Base-by-base conservation (phyloP, 2,888 invertebrate species). In the Troides helena region DNA sequence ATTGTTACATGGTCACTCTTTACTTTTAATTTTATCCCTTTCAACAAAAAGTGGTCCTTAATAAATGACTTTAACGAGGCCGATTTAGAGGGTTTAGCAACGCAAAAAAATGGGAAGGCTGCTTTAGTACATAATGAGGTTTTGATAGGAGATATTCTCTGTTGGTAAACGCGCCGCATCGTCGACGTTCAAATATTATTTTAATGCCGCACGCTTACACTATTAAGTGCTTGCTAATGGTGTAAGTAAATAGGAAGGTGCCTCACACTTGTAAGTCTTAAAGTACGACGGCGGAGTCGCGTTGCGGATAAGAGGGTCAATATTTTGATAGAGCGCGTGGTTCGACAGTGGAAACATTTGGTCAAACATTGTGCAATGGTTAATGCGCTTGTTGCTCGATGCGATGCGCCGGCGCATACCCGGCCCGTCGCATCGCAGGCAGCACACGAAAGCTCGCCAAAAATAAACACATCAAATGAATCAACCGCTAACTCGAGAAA, bases 291-390 rank as follows among this genome's bases (percentile, higher is more conserved):
- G 82, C 86, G 85, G 83, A 84, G 81, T 82, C 79, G 82, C 84
- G 78, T 85, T 85, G 89, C 81, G 87, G 85, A 88, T 89, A 85
- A 89, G 89, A 89, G 89, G 82, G 87, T 90, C 89, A 92, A 92
- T 92, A 92, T 92, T 92, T 85, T 92, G 90, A 89, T 91, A 89
- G 88, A 76, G 80, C 88, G 87, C 87, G 88, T 87, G 90, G 85
- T 86, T 75, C 76, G 81, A 80, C 82, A 81, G 79, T 86, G 80
- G 85, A 84, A 87, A 90, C 90, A 90, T 90, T 87, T 90, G 92
- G 86, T 87, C 85, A 91, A 91, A 92, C 84, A 90, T 92, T 92
- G 88, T 86, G 92, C 89, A 91, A 91, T 79, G 77, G 77, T 76
- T 30, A 74, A 78, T 82, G 80, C 78, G 78, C 81, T 76, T 82